A percentile compares a stretch with the other conserved stretches of the same genome.
Conservation (phyloP, 1,140 invertebrate species). For the Drosophila virilis region DNA sequence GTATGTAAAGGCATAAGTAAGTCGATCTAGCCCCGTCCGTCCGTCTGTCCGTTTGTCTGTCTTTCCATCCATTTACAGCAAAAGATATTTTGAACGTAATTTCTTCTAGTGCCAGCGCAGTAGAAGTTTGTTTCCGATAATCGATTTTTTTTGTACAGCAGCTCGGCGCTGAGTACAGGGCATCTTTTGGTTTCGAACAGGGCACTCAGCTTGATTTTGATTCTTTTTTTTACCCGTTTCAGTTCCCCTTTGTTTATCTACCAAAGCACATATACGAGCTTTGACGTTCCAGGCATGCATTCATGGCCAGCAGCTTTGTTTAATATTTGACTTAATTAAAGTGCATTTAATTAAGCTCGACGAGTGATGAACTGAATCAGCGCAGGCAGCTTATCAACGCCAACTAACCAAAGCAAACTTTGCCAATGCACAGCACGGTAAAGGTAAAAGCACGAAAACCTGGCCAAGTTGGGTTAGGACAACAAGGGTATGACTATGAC, state of each 20-base stretch:
- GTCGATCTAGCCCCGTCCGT: no score
- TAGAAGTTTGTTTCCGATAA: no score
- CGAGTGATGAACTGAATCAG: conserved; percentile 34
- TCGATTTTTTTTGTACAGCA: no score
- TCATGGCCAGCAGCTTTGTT: conserved; percentile 36
- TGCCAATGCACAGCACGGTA: not conserved
- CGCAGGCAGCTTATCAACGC: not conserved
- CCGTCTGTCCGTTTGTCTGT: no score
- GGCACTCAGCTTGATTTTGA: no score
- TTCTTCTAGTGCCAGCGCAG: no score
- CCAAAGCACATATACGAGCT: conserved; percentile 43
- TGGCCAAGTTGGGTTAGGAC: conserved; percentile 3
- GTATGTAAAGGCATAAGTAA: no score
- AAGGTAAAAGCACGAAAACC: not conserved
- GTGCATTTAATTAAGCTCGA: conserved; percentile 64
- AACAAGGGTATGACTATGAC: conserved; percentile 25
- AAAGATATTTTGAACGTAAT: no score
- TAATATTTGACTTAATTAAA: conserved; percentile 74
- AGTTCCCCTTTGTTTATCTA: conserved; percentile 41
- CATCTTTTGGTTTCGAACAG: no score
- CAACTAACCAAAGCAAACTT: conserved; percentile 13
- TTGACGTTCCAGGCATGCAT: conserved; percentile 25
- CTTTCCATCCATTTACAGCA: no score
- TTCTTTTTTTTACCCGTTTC: no score
- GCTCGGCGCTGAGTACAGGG: no score